phyloP scores from a whole-genome alignment of 2,888 invertebrate species.

The Agonopterix subpropinquella region DNA sequence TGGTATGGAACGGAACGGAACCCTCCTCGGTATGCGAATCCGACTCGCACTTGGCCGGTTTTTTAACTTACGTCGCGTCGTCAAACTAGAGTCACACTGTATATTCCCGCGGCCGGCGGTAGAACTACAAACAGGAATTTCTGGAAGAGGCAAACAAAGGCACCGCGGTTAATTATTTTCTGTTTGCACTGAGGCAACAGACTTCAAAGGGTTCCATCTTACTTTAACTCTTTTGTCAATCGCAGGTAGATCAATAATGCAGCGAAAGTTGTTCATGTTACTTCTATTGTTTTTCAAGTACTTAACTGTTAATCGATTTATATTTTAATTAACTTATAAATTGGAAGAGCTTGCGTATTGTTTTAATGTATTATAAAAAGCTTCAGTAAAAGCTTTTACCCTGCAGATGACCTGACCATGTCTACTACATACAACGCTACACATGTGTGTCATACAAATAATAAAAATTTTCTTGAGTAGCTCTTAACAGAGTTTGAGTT shows the following conservation, averaged over 20 bases:
- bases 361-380: too few species aligned
- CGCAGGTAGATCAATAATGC: constrained; percentile 24
- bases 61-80: not conserved
- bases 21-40: not conserved
- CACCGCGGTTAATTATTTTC: constrained; percentile 55
- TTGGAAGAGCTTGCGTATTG: too few species aligned
- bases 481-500: not conserved
- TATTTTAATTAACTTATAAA: too few species aligned
- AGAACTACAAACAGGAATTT: constrained; percentile 40
- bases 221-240: constrained; percentile 32
- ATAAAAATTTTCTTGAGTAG: too few species aligned
- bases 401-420: too few species aligned
- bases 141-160: constrained; percentile 57
- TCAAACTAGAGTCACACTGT: too few species aligned
- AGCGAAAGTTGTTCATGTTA: not conserved
- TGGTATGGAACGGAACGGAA: not conserved
- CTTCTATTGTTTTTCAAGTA: constrained; percentile 2
- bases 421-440: too few species aligned
- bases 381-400: too few species aligned
- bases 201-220: constrained; percentile 38
- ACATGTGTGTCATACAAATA: not conserved
- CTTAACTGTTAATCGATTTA: not conserved
- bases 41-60: not conserved
- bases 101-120: constrained; percentile 18
- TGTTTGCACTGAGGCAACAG: constrained; percentile 55